Percentiles rank a stretch among this genome's conserved stretches.
Evolutionary conservation across 2,888 invertebrate genomes (phyloP).

Genomic region (Brachypalpus laphriformis): DNA sequence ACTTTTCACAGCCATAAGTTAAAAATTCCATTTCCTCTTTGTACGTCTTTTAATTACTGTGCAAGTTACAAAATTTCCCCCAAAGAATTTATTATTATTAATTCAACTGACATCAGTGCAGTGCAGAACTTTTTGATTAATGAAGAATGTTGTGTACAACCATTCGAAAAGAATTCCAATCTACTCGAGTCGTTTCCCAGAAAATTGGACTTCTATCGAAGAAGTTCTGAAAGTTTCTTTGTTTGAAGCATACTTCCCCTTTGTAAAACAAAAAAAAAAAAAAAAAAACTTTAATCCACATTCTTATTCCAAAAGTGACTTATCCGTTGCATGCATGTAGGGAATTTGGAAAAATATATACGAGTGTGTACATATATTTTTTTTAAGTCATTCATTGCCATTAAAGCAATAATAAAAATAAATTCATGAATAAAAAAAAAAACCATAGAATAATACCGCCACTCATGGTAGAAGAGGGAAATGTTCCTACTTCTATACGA

Average conservation of each 20-base stretch:
- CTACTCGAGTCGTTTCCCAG: constrained; percentile 17
- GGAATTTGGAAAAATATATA: no score
- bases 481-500: neutral
- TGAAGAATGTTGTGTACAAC: constrained; percentile 37
- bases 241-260: neutral
- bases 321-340: neutral
- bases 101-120: constrained; percentile 37
- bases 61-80: constrained; percentile 26
- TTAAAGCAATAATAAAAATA: constrained; percentile 9
- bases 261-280: neutral
- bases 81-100: constrained; percentile 38
- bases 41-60: constrained; percentile 15
- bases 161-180: constrained; percentile 27
- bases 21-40: neutral
- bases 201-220: neutral
- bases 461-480: neutral
- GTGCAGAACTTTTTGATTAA: constrained; percentile 53
- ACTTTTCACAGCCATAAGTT: neutral
- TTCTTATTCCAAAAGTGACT: neutral
- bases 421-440: constrained; percentile 2
- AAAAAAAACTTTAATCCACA: neutral
- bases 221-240: constrained; percentile 22
- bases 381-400: neutral
- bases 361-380: no score
- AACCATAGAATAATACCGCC: neutral